Percentiles rank a stretch among this genome's conserved stretches.
These are phyloP conservation scores for Schlechtendalia chinensis DNA, from an alignment of 1,140 invertebrate species.

Conservation along the genomic window DNA sequence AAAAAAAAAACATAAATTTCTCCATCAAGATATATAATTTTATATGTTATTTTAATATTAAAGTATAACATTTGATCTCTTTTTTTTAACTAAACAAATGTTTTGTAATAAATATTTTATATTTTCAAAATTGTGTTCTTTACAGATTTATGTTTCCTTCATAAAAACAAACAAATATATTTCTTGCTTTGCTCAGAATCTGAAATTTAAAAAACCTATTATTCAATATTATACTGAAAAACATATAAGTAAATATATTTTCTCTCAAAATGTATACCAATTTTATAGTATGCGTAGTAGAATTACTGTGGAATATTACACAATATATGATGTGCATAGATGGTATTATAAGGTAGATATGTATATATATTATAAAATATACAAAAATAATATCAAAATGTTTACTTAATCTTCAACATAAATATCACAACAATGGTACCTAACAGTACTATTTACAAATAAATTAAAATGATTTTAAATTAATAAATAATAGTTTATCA, in stretches of 20 bases:
- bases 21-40: background rate
- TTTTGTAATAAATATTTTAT: background rate
- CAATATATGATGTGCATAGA: background rate
- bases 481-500: constrained; percentile 47
- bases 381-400: constrained; percentile 13
- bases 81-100: constrained; percentile 5
- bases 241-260: background rate
- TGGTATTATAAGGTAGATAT: background rate
- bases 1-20: background rate
- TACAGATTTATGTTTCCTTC: background rate
- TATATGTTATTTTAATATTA: constrained; percentile 7
- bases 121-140: background rate
- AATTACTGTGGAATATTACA: background rate
- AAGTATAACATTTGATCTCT: background rate
- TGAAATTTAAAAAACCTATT: too few relatives aligned
- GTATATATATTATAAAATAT: background rate
- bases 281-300: background rate
- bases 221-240: background rate
- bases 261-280: background rate
- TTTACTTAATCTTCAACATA: constrained; percentile 46
- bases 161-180: too few relatives aligned
- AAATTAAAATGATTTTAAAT: constrained; percentile 44
- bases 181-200: too few relatives aligned
- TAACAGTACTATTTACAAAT: constrained; percentile 50
- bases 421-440: constrained; percentile 50